These are phyloP conservation scores for Zygaena filipendulae DNA, from an alignment of 2,888 invertebrate species.

Conservation along the genomic window DNA sequence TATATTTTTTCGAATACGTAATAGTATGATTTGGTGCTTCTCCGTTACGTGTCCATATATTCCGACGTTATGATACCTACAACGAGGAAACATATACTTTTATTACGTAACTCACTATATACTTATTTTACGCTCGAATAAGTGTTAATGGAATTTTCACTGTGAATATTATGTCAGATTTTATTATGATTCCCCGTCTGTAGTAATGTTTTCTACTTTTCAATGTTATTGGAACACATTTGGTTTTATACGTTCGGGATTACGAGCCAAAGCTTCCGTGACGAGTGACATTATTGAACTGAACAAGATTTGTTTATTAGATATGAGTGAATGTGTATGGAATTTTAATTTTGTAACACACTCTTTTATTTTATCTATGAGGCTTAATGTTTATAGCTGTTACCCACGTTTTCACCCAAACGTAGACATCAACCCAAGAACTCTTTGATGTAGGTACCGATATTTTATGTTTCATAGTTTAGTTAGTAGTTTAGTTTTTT, in stretches of 20 bases:
- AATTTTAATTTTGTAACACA: too few species aligned
- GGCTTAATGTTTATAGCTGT: too few species aligned
- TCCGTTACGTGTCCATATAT: conserved; percentile 24
- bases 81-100: conserved; percentile 33
- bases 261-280: conserved; percentile 41
- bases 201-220: conserved; percentile 39
- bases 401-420: too few species aligned
- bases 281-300: conserved; percentile 36
- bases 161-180: conserved; percentile 33
- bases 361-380: too few species aligned
- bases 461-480: too few species aligned
- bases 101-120: conserved; percentile 29
- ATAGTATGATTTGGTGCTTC: conserved; percentile 29
- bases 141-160: conserved; percentile 49
- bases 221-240: conserved; percentile 45
- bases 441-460: too few species aligned
- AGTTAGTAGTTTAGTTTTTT: too few species aligned
- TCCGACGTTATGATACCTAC: conserved; percentile 28
- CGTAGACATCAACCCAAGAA: too few species aligned
- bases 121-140: conserved; percentile 37
- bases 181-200: conserved; percentile 48
- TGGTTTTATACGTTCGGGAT: conserved; percentile 36
- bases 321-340: too few species aligned
- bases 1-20: conserved; percentile 29
- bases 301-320: conserved; percentile 10